Evolutionary conservation across 2,113 vertebrate genomes (phyloP).

Genomic region (Hypocryptadius cinnamomeus): DNA sequence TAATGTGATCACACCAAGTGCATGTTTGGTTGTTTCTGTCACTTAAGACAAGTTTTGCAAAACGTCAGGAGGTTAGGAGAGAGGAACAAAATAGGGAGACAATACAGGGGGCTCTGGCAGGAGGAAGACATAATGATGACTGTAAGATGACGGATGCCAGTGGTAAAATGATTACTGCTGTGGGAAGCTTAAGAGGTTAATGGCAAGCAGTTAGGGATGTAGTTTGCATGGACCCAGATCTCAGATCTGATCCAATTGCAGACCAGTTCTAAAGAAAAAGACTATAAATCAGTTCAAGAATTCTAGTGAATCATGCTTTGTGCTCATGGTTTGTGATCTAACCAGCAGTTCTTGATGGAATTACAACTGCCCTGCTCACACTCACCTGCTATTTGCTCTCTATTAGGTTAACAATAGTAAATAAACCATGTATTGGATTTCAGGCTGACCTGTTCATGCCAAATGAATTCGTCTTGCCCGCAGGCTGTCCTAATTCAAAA

Average conservation of each 20-base stretch:
- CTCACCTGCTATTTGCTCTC: slow-evolving; percentile 26
- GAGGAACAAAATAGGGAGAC: background rate
- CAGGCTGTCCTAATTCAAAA: slow-evolving; percentile 23
- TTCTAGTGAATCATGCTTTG: background rate
- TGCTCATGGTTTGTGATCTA: background rate
- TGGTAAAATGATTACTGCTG: background rate
- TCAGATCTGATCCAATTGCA: background rate
- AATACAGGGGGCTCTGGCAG: background rate
- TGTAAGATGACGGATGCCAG: background rate
- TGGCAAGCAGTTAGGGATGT: background rate
- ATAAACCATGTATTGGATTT: slow-evolving; percentile 31
- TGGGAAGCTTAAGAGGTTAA: background rate
- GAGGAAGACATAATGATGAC: background rate
- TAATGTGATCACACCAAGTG: background rate
- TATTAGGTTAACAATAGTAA: slow-evolving; percentile 43
- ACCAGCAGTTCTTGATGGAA: slow-evolving; percentile 7
- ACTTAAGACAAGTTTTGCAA: background rate
- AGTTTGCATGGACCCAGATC: background rate
- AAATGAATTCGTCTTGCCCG: slow-evolving; percentile 5
- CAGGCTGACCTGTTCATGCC: background rate
- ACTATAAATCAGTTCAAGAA: background rate
- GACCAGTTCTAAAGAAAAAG: background rate
- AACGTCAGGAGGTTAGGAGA: background rate
- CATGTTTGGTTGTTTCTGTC: background rate
- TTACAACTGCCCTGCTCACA: background rate